Percentiles rank a stretch among this genome's conserved stretches.
Evolutionary conservation across 2,797 vertebrate genomes (phyloP).

Genomic region (Chloroceryle inda): DNA sequence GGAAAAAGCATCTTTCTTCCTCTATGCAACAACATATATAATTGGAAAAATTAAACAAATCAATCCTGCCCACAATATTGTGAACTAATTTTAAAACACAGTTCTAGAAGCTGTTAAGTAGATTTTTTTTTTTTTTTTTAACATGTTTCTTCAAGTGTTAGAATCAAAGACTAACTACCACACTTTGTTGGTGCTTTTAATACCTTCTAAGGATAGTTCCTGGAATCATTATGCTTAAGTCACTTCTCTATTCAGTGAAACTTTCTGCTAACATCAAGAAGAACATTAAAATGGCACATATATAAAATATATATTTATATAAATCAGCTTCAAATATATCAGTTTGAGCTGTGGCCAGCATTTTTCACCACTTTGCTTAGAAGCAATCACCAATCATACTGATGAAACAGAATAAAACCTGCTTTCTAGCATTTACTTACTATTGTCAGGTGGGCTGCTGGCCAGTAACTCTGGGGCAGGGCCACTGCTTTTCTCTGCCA

Average conservation of each 20-base stretch:
- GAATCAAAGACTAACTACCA: background rate
- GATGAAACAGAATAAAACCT: background rate
- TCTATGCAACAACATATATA: constrained; percentile 68
- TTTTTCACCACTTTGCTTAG: background rate
- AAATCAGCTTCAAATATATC: background rate
- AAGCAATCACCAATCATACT: background rate
- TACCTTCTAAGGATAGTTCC: constrained; percentile 10
- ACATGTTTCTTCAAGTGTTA: background rate
- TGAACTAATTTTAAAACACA: constrained; percentile 1
- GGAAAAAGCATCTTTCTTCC: constrained; percentile 57
- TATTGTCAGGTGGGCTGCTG: constrained; percentile 87
- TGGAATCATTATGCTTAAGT: background rate
- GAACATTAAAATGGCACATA: background rate
- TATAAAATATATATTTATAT: background rate
- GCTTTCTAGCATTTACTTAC: constrained; percentile 81
- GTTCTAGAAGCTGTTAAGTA: background rate
- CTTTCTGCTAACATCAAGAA: constrained; percentile 27
- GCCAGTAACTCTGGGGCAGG: constrained; percentile 86
- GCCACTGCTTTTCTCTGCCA: constrained; percentile 89
- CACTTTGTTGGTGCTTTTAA: background rate
- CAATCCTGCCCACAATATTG: background rate
- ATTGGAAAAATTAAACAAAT: constrained; percentile 66
- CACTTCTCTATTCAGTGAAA: background rate
- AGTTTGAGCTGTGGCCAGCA: background rate
- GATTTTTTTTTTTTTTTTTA: background rate